phyloP scores from a whole-genome alignment of 2,888 invertebrate genomes.

The Aelia acuminata region DNA sequence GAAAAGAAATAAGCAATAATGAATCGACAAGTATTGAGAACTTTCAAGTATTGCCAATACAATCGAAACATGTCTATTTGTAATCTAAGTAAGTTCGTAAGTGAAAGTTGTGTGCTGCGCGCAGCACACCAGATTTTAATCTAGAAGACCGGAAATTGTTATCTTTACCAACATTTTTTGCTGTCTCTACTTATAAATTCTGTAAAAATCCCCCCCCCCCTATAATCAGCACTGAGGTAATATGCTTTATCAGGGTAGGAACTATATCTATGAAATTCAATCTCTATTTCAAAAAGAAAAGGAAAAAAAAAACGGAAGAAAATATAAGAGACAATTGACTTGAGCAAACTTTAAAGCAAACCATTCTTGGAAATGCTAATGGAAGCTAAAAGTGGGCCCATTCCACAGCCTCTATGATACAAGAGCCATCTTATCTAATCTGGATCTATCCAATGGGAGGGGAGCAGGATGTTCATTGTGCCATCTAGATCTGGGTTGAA shows the following conservation, averaged over 20 bases:
- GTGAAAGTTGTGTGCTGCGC: no score
- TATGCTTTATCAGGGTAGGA: background rate
- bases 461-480: conserved; percentile 43
- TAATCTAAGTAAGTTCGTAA: no score
- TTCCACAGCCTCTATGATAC: background rate
- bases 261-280: background rate
- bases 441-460: background rate
- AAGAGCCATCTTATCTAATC: conserved; percentile 21
- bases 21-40: no score
- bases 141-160: no score
- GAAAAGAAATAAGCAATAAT: no score
- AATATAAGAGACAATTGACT: conserved; percentile 28
- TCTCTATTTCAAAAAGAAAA: background rate
- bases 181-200: no score
- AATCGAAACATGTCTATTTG: no score
- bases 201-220: no score
- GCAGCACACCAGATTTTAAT: no score
- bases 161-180: no score
- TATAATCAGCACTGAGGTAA: background rate
- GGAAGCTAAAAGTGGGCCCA: conserved; percentile 35
- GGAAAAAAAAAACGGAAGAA: background rate
- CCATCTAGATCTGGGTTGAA: background rate
- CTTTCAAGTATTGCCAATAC: no score
- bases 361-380: conserved; percentile 43
- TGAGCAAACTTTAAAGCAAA: background rate